These are phyloP conservation scores for Perca flavescens DNA, from an alignment of 2,113 vertebrate species.

Conservation along the genomic window DNA sequence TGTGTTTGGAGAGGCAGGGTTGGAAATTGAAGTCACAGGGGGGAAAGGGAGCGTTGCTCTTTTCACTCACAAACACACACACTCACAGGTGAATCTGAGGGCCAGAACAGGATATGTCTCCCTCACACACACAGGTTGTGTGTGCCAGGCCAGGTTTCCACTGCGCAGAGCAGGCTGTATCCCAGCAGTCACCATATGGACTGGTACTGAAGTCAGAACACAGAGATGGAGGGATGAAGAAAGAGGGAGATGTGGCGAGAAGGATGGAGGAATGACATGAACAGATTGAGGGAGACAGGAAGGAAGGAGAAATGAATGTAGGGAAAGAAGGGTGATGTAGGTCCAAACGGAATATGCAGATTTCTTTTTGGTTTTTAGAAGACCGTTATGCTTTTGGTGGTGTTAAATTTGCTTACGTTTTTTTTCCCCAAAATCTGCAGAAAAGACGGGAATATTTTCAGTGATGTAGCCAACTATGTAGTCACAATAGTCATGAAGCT, in stretches of 20 bases:
- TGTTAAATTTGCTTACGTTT: no score
- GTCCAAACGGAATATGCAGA: no score
- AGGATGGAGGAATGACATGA: neutral
- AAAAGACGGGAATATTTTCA: no score
- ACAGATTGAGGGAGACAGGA: neutral
- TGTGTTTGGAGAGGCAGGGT: slow-evolving; percentile 20
- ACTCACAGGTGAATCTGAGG: slow-evolving; percentile 26
- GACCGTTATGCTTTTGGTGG: no score
- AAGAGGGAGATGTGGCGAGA: neutral
- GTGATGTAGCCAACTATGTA: no score
- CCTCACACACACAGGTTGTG: slow-evolving; percentile 46
- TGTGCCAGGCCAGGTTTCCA: slow-evolving; percentile 72
- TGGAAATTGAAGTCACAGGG: slow-evolving; percentile 38
- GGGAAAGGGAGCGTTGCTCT: neutral
- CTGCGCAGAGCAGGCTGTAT: slow-evolving; percentile 74
- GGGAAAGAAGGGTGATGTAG: neutral
- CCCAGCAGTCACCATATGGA: slow-evolving; percentile 87
- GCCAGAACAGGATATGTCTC: slow-evolving; percentile 17
- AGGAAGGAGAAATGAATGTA: neutral
- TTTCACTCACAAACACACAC: slow-evolving; percentile 16
- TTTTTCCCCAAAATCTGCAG: no score
- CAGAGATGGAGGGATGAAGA: slow-evolving; percentile 15
- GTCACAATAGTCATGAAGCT: no score
- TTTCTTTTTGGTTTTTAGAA: no score
- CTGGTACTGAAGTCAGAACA: slow-evolving; percentile 65